Percentiles rank a stretch among this genome's conserved stretches.
These are phyloP conservation scores for Chelonus insularis DNA, from an alignment of 1,140 invertebrate species.

Conservation along the genomic window DNA sequence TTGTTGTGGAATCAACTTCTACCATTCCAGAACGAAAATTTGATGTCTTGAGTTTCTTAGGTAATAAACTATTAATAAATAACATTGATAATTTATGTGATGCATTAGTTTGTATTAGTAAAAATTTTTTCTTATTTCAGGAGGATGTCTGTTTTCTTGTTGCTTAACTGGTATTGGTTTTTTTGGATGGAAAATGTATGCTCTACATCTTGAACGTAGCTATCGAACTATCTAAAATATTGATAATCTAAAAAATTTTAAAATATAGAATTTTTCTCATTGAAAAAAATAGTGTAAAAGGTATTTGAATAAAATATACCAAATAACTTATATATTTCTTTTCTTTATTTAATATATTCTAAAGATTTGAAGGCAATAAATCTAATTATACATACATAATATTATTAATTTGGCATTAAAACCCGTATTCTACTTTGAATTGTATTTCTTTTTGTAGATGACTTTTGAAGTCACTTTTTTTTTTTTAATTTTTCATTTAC, in stretches of 20 bases:
- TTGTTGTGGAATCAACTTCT: background rate
- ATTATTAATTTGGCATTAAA: conserved; percentile 11
- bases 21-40: background rate
- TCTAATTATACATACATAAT: conserved; percentile 17
- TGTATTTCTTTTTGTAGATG: background rate
- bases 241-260: background rate
- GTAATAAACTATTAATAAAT: background rate
- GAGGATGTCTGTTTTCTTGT: conserved; percentile 16
- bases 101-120: too few species aligned
- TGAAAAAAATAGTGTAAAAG: background rate
- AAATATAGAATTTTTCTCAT: background rate
- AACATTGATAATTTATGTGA: too few species aligned
- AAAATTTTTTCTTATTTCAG: conserved; percentile 13
- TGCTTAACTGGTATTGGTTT: conserved; percentile 2
- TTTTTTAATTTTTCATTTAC: background rate
- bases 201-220: conserved; percentile 10
- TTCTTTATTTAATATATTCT: conserved; percentile 18
- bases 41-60: conserved; percentile 18
- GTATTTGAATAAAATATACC: background rate
- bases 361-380: conserved; percentile 15
- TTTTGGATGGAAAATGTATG: conserved; percentile 8
- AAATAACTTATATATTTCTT: background rate
- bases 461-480: background rate
- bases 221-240: conserved; percentile 21
- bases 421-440: conserved; percentile 18